Evolutionary conservation across 2,888 invertebrate species (phyloP).

Genomic region (Meghimatium bilineatum): DNA sequence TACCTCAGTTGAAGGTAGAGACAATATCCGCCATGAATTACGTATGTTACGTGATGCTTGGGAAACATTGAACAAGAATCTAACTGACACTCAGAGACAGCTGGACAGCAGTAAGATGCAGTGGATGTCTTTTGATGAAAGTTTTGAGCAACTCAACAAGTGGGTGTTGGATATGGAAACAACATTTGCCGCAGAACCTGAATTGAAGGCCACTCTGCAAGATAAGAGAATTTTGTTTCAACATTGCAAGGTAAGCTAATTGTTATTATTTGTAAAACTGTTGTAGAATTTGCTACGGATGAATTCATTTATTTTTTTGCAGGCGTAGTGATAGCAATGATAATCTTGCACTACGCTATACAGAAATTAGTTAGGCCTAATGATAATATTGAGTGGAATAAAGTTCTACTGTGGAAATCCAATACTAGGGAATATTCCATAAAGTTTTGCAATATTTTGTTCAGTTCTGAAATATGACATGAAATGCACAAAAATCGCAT

Average conservation of each 20-base stretch:
- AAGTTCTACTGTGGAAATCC: too few relatives aligned
- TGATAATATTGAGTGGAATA: too few relatives aligned
- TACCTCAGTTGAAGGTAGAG: constrained; percentile 95
- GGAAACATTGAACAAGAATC: constrained; percentile 91
- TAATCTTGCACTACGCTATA: too few relatives aligned
- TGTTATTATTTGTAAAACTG: not conserved
- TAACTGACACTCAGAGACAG: constrained; percentile 83
- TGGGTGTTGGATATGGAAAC: constrained; percentile 94
- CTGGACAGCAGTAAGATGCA: constrained; percentile 92
- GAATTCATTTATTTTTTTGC: too few relatives aligned
- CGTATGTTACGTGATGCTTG: constrained; percentile 87
- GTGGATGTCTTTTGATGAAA: constrained; percentile 93
- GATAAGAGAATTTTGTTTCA: constrained; percentile 85
- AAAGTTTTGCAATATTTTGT: too few relatives aligned
- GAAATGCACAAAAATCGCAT: too few relatives aligned
- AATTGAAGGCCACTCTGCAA: constrained; percentile 90
- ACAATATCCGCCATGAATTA: constrained; percentile 91
- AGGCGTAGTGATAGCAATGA: too few relatives aligned
- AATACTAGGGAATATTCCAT: too few relatives aligned
- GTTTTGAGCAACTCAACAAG: constrained; percentile 92
- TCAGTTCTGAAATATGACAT: too few relatives aligned
- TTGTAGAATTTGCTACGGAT: not conserved
- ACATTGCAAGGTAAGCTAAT: constrained; percentile 87
- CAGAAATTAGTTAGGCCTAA: too few relatives aligned
- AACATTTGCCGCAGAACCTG: constrained; percentile 90